Evolutionary conservation across 2,888 invertebrate genomes (phyloP).

Genomic region (Keiferia lycopersicella): DNA sequence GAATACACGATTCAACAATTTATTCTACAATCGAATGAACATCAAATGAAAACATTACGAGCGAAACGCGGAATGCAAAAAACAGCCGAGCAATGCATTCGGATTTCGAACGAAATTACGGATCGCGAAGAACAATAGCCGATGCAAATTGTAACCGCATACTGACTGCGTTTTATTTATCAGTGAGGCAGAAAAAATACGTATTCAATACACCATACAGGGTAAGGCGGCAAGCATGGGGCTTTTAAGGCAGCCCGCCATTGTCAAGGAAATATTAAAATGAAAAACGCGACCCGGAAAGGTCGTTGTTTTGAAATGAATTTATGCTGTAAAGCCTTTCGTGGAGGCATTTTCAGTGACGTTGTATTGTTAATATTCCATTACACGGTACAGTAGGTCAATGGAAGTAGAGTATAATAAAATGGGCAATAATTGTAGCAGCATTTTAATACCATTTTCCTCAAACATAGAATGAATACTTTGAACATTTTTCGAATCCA

Average conservation of each 20-base stretch:
- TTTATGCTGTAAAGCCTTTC: slow-evolving; percentile 36
- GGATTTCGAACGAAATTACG: slow-evolving; percentile 61
- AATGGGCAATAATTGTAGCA: background rate
- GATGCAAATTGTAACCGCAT: slow-evolving; percentile 69
- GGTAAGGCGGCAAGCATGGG: slow-evolving; percentile 41
- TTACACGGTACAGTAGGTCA: no score
- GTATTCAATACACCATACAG: slow-evolving; percentile 62
- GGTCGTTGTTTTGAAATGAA: slow-evolving; percentile 44
- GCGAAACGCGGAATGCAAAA: slow-evolving; percentile 43
- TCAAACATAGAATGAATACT: background rate
- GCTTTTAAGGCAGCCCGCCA: slow-evolving; percentile 59
- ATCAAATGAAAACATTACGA: slow-evolving; percentile 49
- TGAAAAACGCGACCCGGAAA: slow-evolving; percentile 51
- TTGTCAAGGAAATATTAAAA: slow-evolving; percentile 58
- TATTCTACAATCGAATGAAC: slow-evolving; percentile 21
- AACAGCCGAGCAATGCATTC: slow-evolving; percentile 54
- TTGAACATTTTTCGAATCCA: background rate
- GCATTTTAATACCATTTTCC: background rate
- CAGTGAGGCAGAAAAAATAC: slow-evolving; percentile 54
- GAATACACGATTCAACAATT: slow-evolving; percentile 15
- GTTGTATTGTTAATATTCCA: no score
- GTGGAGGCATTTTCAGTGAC: background rate
- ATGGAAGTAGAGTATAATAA: no score
- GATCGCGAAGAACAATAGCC: slow-evolving; percentile 69
- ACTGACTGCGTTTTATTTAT: slow-evolving; percentile 61